phyloP scores from a whole-genome alignment of 2,797 vertebrate species.

The Myoxocephalus aenaeus region DNA sequence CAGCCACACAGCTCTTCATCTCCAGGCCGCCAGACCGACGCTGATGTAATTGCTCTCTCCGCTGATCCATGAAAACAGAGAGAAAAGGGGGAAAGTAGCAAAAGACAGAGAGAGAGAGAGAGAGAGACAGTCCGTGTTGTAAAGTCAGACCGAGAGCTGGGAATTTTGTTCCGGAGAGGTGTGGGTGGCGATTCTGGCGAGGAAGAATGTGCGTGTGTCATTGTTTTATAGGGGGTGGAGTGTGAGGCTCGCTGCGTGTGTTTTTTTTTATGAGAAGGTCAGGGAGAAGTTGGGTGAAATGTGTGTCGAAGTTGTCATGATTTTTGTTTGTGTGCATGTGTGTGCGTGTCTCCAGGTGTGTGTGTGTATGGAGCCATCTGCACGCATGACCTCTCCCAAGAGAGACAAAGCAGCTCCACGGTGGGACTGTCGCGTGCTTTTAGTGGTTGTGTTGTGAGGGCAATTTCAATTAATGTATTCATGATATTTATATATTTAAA shows the following conservation, averaged over 20 bases:
- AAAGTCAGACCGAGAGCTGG: constrained; percentile 48
- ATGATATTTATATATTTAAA: constrained; percentile 89
- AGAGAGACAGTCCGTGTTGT: constrained; percentile 28
- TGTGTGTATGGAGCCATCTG: constrained; percentile 4
- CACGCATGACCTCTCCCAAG: constrained; percentile 48
- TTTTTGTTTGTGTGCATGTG: constrained; percentile 25
- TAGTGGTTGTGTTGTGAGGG: constrained; percentile 66
- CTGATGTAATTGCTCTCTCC: constrained; percentile 83
- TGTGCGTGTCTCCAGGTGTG: constrained; percentile 48
- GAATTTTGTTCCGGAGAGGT: constrained; percentile 54
- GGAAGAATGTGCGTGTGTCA: constrained; percentile 32
- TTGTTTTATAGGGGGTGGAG: constrained; percentile 68
- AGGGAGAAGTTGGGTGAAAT: constrained; percentile 53
- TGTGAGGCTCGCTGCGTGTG: constrained; percentile 39
- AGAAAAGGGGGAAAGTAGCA: constrained; percentile 35
- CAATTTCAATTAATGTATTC: constrained; percentile 84
- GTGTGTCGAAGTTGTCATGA: constrained; percentile 21
- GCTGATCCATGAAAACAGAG: constrained; percentile 81
- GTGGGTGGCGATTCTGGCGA: constrained; percentile 34
- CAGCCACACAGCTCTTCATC: constrained; percentile 76
- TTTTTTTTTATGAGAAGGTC: constrained; percentile 60
- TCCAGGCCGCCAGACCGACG: constrained; percentile 75
- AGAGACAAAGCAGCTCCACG: constrained; percentile 58
- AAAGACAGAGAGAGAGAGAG: constrained; percentile 13
- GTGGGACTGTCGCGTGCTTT: constrained; percentile 58